These are phyloP conservation scores for Crypturellus undulatus DNA, from an alignment of 2,113 vertebrate species.

Conservation along the genomic window DNA sequence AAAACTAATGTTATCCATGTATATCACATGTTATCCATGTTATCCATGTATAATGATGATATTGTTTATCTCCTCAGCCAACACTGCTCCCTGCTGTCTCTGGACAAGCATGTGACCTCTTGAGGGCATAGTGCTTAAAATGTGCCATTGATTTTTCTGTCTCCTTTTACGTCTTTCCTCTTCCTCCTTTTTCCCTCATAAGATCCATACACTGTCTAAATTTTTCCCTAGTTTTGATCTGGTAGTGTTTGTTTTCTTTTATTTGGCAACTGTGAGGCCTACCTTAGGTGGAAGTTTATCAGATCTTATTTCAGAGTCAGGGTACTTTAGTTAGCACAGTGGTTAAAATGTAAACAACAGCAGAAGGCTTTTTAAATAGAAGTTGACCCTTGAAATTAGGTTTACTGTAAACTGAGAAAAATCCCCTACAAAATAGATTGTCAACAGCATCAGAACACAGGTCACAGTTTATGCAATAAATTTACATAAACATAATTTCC, in stretches of 20 bases:
- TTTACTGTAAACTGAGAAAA: slow-evolving; percentile 57
- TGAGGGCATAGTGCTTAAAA: not conserved
- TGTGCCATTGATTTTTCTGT: not conserved
- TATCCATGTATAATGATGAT: too few relatives aligned
- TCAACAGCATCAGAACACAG: not conserved
- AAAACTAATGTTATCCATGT: not conserved
- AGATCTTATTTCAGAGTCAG: slow-evolving; percentile 61
- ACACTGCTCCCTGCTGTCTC: not conserved
- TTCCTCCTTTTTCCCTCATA: not conserved
- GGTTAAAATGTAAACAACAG: slow-evolving; percentile 70
- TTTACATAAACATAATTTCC: not conserved
- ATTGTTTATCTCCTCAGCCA: not conserved
- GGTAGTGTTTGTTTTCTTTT: slow-evolving; percentile 52
- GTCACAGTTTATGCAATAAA: not conserved
- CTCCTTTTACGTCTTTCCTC: not conserved
- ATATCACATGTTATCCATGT: not conserved
- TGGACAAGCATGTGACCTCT: not conserved
- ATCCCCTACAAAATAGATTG: not conserved
- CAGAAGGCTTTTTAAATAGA: slow-evolving; percentile 62
- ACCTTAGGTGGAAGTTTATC: slow-evolving; percentile 54
- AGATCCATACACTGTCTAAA: not conserved
- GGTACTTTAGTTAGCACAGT: slow-evolving; percentile 57
- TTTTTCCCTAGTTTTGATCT: not conserved
- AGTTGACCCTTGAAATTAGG: slow-evolving; percentile 64
- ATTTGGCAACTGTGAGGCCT: slow-evolving; percentile 46